Evolutionary conservation across 2,888 invertebrate species (phyloP).

Genomic region (Drosophila ustulata): DNA sequence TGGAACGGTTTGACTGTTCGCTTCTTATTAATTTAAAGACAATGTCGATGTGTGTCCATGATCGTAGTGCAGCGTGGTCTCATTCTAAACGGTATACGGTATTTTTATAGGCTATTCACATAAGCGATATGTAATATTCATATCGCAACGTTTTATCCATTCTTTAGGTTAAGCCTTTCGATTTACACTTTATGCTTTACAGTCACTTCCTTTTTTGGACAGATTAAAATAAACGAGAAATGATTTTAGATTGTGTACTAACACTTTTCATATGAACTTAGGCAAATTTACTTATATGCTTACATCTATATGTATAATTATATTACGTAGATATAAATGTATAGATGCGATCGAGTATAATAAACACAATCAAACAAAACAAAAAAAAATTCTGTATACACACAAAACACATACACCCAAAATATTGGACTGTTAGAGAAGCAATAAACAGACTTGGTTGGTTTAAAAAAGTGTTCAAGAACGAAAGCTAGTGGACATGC

Average conservation of each 20-base stretch:
- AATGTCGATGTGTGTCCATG: constrained; percentile 3
- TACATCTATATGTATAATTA: neutral
- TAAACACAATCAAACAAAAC: constrained; percentile 48
- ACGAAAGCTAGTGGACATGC: neutral
- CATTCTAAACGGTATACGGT: neutral
- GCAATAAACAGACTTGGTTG: neutral
- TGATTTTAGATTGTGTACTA: constrained; percentile 4
- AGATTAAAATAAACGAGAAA: neutral
- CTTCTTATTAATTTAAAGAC: neutral
- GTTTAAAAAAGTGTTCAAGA: neutral
- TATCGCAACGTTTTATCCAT: neutral
- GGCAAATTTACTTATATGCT: neutral
- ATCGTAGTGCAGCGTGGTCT: neutral
- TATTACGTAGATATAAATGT: constrained; percentile 2
- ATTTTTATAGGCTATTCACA: neutral
- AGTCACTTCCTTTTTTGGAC: too few relatives aligned
- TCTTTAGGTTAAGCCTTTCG: neutral
- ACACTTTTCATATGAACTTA: constrained; percentile 2
- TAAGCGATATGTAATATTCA: neutral
- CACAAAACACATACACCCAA: constrained; percentile 39
- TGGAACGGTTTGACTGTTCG: constrained; percentile 22
- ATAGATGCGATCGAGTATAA: constrained; percentile 33
- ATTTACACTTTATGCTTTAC: neutral
- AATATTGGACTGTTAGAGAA: constrained; percentile 38
- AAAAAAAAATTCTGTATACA: constrained; percentile 60